These are phyloP conservation scores for Yponomeuta cagnagella DNA, from an alignment of 2,888 invertebrate species.

Conservation along the genomic window DNA sequence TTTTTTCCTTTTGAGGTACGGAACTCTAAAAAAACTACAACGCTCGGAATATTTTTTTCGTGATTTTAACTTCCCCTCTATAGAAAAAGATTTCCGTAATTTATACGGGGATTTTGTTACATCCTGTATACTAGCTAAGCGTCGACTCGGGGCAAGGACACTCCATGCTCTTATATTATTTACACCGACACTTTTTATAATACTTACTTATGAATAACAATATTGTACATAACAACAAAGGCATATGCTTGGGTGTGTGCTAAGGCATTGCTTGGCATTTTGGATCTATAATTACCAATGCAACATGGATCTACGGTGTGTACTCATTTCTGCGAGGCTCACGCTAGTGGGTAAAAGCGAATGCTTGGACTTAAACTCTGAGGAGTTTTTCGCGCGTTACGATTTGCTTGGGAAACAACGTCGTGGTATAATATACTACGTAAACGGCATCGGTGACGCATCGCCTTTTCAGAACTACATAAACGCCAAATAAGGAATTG, in stretches of 20 bases:
- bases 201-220: not conserved
- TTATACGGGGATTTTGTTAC: not conserved
- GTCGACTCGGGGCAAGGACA: not conserved
- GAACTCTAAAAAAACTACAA: no score
- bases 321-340: not conserved
- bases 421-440: no score
- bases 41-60: no score
- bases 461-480: no score
- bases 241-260: not conserved
- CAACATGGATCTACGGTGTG: not conserved
- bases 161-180: not conserved
- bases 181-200: not conserved
- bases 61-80: no score
- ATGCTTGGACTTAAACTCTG: not conserved
- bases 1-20: no score
- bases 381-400: not conserved
- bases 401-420: not conserved
- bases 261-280: not conserved
- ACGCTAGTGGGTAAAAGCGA: not conserved
- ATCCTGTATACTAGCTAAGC: not conserved
- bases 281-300: not conserved
- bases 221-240: not conserved
- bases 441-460: no score
- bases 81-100: no score
- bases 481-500: no score